phyloP scores from a whole-genome alignment of 2,797 vertebrate species.

The Jordanella pulchra region DNA sequence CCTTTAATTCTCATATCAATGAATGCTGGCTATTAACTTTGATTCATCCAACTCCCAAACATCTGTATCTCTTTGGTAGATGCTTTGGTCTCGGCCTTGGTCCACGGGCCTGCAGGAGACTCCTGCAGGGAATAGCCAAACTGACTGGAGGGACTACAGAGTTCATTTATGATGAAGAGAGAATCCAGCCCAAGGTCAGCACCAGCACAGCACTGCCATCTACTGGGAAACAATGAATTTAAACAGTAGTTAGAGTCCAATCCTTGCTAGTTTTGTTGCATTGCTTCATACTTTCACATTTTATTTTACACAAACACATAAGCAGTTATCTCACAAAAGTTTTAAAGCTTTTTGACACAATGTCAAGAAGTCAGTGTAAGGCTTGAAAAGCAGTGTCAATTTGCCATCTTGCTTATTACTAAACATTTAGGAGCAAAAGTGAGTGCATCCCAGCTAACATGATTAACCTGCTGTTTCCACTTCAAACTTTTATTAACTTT shows the following conservation, averaged over 20 bases:
- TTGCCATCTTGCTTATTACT: no score
- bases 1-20: constrained; percentile 6
- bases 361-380: no score
- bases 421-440: no score
- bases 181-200: constrained; percentile 92
- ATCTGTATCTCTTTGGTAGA: constrained; percentile 68
- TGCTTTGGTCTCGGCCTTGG: constrained; percentile 92
- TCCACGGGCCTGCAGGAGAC: constrained; percentile 76
- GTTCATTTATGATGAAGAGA: constrained; percentile 85
- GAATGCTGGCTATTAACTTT: background rate
- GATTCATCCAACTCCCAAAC: constrained; percentile 20
- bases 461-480: no score
- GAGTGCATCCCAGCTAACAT: no score
- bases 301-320: background rate
- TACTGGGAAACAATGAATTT: constrained; percentile 39
- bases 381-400: no score
- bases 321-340: background rate
- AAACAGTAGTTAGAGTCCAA: constrained; percentile 1
- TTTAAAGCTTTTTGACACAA: no score
- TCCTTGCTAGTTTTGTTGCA: background rate
- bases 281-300: background rate
- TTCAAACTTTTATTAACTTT: no score
- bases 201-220: constrained; percentile 47
- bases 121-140: constrained; percentile 87
- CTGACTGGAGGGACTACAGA: constrained; percentile 87